Evolutionary conservation across 2,888 invertebrate genomes (phyloP).

Genomic region (Lumbricus terrestris): DNA sequence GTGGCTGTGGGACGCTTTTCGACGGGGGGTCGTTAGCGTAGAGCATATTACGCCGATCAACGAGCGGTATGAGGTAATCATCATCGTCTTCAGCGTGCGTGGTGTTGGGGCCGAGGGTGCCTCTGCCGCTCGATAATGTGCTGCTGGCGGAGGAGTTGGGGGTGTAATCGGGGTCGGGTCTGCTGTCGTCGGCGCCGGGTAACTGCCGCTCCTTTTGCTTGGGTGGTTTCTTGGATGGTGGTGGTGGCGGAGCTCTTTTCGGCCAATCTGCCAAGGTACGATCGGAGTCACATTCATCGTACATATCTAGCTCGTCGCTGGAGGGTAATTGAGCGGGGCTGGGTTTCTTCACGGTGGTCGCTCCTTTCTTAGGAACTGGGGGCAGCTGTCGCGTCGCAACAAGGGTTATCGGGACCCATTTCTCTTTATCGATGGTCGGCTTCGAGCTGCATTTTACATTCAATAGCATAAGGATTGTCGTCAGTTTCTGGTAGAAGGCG

Average conservation of each 20-base stretch:
- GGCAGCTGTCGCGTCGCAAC: neutral
- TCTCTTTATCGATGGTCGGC: neutral
- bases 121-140: neutral
- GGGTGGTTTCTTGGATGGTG: neutral
- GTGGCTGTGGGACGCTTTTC: neutral
- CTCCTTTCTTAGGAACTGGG: neutral
- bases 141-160: neutral
- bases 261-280: neutral
- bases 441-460: neutral
- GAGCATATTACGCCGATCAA: accelerated
- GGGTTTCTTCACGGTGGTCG: neutral
- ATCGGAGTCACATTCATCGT: neutral
- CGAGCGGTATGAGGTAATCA: neutral
- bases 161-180: neutral
- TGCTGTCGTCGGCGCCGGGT: neutral
- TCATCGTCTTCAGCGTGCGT: neutral
- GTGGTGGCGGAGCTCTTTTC: neutral
- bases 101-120: neutral
- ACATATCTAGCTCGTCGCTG: neutral
- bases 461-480: neutral
- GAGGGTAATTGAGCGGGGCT: neutral
- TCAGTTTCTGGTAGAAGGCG: neutral
- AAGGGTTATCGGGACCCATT: neutral
- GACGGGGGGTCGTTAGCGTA: neutral
- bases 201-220: neutral